Evolutionary conservation across 2,113 vertebrate genomes (phyloP).

Genomic region (Dasyurus viverrinus): DNA sequence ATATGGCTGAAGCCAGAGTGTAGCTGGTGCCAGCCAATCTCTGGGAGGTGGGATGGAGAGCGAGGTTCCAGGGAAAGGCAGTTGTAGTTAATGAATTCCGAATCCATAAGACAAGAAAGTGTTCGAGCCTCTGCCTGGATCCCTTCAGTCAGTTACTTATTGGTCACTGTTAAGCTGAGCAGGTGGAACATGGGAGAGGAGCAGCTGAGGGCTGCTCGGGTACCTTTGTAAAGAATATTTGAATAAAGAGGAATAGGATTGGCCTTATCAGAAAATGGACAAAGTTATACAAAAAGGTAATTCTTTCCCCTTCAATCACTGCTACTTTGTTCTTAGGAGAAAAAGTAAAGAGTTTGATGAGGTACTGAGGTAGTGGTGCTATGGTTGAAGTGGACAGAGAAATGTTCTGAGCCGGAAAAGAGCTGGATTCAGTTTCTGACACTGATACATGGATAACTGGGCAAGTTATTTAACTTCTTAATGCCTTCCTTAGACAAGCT

Average conservation of each 20-base stretch:
- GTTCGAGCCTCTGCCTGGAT: background rate
- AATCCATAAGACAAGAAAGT: background rate
- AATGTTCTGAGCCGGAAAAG: background rate
- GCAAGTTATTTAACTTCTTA: background rate
- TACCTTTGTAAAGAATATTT: background rate
- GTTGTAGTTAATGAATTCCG: background rate
- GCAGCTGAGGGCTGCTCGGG: background rate
- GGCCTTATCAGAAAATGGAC: background rate
- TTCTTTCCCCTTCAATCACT: background rate
- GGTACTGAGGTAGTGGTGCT: background rate
- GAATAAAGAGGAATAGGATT: background rate
- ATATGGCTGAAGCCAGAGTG: background rate
- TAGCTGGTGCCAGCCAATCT: background rate
- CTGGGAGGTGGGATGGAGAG: background rate
- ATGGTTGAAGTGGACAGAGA: background rate
- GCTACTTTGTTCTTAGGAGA: background rate
- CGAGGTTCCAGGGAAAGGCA: background rate
- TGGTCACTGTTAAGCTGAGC: background rate
- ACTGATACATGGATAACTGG: background rate
- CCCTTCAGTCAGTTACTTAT: background rate
- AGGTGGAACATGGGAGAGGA: background rate
- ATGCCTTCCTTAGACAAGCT: background rate
- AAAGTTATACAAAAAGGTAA: background rate
- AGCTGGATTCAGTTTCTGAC: background rate
- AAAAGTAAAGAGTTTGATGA: background rate